These are phyloP conservation scores for Rousettus madagascariensis DNA, from an alignment of 2,797 vertebrate species.

Conservation along the genomic window DNA sequence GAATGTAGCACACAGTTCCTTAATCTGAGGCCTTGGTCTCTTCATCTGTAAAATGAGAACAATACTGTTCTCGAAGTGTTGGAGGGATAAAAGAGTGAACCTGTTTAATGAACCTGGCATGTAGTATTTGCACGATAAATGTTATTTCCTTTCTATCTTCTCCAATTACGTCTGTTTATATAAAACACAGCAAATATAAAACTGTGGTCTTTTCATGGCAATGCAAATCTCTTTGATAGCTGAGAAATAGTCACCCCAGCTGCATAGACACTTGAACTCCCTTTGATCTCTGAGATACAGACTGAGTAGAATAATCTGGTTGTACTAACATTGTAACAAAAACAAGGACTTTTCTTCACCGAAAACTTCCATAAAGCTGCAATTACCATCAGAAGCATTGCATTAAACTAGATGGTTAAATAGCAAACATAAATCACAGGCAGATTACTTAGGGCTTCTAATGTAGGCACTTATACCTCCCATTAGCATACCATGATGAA, in stretches of 20 bases:
- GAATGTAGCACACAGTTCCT: neutral
- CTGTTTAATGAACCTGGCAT: neutral
- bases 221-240: neutral
- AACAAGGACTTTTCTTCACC: neutral
- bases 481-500: constrained; percentile 20
- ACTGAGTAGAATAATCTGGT: neutral
- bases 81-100: neutral
- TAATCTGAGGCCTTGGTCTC: neutral
- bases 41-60: neutral
- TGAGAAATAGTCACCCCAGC: neutral
- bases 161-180: neutral
- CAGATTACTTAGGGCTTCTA: constrained; percentile 51
- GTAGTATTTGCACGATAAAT: neutral
- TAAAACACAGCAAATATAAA: neutral
- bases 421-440: constrained; percentile 50
- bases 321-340: neutral
- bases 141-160: neutral
- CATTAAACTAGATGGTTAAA: neutral
- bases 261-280: neutral
- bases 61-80: neutral
- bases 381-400: constrained; percentile 37
- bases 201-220: neutral
- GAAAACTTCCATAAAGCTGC: neutral
- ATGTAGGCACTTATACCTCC: constrained; percentile 23
- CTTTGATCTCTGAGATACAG: neutral